Percentiles rank a stretch among this genome's conserved stretches.
Conservation (phyloP, 2,113 vertebrate species). For the Nibea albiflora region DNA sequence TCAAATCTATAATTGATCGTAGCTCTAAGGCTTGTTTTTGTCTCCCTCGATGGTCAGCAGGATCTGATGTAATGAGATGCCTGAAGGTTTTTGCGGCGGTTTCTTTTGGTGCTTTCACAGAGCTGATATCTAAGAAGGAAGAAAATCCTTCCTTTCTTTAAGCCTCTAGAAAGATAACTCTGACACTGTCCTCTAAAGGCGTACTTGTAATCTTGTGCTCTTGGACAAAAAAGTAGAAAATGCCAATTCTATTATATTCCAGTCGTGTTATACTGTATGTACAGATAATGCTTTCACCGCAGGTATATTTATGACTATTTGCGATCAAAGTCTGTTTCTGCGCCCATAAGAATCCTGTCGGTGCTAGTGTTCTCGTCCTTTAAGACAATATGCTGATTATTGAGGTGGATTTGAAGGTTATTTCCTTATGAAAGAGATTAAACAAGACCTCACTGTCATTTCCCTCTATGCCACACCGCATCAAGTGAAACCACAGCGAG, state of each 20-base stretch:
- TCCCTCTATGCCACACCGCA: constrained; percentile 1
- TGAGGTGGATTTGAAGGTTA: neutral
- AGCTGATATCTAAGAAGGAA: constrained; percentile 22
- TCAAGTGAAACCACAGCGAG: constrained; percentile 3
- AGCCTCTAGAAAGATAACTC: constrained; percentile 13
- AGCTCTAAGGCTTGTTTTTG: constrained; percentile 51
- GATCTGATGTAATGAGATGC: constrained; percentile 55
- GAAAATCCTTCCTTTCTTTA: neutral
- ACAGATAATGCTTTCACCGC: constrained; percentile 2
- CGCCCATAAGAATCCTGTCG: neutral
- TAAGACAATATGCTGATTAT: neutral
- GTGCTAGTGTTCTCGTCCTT: neutral
- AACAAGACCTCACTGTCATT: constrained; percentile 4
- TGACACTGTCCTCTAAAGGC: constrained; percentile 25
- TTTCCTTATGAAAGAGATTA: constrained; percentile 20
- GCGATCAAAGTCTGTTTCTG: neutral
- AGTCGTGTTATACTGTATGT: constrained; percentile 5
- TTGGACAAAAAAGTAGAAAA: constrained; percentile 12
- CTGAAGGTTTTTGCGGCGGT: constrained; percentile 40
- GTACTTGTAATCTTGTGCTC: constrained; percentile 26
- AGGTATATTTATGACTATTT: constrained; percentile 5
- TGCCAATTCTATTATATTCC: constrained; percentile 28
- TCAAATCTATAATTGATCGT: constrained; percentile 70
- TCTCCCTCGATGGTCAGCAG: constrained; percentile 59
- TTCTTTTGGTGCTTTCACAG: constrained; percentile 34